These are phyloP conservation scores for Nowickia ferox DNA, from an alignment of 2,888 invertebrate species.

Conservation along the genomic window DNA sequence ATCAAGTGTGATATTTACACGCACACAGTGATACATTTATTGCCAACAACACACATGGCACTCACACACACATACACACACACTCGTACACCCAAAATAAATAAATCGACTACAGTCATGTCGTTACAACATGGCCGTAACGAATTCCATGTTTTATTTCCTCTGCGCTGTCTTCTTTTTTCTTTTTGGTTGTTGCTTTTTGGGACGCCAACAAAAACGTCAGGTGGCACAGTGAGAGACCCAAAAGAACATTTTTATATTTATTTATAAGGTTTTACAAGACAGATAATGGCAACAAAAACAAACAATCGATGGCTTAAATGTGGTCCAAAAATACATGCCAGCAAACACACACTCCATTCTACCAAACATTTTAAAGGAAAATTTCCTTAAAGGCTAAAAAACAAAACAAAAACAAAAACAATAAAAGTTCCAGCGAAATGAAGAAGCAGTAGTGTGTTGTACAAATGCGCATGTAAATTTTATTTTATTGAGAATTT, in stretches of 20 bases:
- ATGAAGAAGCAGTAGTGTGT: conserved; percentile 1
- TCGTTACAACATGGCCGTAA: conserved; percentile 67
- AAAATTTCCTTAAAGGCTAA: conserved; percentile 27
- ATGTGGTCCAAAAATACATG: conserved; percentile 40
- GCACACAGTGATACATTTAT: conserved; percentile 13
- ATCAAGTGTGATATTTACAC: conserved; percentile 69
- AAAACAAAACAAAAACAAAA: conserved; percentile 15
- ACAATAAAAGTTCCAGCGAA: not conserved
- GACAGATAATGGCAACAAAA: conserved; percentile 64
- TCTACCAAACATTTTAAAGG: conserved; percentile 36
- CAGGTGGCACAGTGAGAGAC: conserved; percentile 56
- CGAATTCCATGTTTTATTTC: conserved; percentile 53
- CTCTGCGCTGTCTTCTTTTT: conserved; percentile 8
- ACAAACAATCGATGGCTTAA: conserved; percentile 27
- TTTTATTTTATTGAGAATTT: conserved; percentile 65
- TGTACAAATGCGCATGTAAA: conserved; percentile 68
- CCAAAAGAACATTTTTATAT: conserved; percentile 60
- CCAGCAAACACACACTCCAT: not conserved
- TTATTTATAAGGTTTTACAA: conserved; percentile 57
- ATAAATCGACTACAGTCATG: conserved; percentile 45
- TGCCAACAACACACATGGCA: conserved; percentile 26
- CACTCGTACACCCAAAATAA: not conserved
- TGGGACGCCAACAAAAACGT: conserved; percentile 65
- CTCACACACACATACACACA: not conserved
- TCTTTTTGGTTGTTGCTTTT: conserved; percentile 29